Percentiles rank a stretch among this genome's conserved stretches.
phyloP scores from a whole-genome alignment of 2,888 invertebrate genomes.

The Stenodema calcarata region DNA sequence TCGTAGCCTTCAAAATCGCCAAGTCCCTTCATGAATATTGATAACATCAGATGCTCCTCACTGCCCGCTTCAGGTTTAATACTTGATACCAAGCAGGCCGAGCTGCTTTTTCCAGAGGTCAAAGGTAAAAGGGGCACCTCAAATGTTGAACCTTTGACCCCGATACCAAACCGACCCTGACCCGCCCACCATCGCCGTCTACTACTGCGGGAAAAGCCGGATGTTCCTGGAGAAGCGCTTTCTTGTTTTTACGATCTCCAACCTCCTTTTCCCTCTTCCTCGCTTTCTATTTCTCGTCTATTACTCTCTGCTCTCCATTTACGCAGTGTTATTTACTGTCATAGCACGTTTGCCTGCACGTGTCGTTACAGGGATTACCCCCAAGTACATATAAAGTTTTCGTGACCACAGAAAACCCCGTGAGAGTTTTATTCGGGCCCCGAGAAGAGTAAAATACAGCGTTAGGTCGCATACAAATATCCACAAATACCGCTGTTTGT shows the following conservation, averaged over 20 bases:
- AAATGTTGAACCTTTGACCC: slow-evolving; percentile 48
- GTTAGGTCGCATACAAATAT: too few species aligned
- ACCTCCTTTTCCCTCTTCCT: neutral
- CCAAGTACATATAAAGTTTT: neutral
- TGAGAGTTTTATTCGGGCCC: neutral
- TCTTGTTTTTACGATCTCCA: neutral
- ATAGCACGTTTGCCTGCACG: neutral
- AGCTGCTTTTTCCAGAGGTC: neutral
- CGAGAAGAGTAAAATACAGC: neutral
- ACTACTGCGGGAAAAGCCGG: neutral
- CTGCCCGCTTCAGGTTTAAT: neutral
- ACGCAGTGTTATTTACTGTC: neutral
- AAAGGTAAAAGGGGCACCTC: slow-evolving; percentile 40
- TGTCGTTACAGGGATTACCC: neutral
- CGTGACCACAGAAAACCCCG: neutral
- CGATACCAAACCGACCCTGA: slow-evolving; percentile 11
- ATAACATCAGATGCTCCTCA: neutral
- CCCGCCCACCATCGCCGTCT: neutral
- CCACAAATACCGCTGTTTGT: too few species aligned
- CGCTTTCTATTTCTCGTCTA: neutral
- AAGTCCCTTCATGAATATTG: neutral
- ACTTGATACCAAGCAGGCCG: neutral
- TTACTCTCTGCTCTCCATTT: neutral
- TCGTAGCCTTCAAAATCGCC: neutral
- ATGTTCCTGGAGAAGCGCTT: neutral